Percentiles rank a stretch among this genome's conserved stretches.
phyloP scores from a whole-genome alignment of 2,888 invertebrate species.

The Hanleya hanleyi region DNA sequence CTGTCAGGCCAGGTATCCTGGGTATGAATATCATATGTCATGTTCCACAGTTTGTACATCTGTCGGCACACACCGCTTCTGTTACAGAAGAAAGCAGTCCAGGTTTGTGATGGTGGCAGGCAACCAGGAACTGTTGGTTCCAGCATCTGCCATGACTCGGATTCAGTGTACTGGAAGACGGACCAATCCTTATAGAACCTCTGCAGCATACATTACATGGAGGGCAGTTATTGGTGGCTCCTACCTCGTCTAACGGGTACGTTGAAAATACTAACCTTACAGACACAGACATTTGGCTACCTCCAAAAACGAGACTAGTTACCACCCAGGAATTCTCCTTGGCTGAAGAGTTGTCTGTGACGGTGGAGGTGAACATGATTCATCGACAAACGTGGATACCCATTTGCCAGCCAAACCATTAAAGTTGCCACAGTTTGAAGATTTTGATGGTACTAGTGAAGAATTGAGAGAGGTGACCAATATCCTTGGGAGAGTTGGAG shows the following conservation, averaged over 20 bases:
- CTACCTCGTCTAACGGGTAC: neutral
- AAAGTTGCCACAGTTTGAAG: too few species aligned
- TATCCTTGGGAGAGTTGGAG: neutral
- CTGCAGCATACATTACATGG: neutral
- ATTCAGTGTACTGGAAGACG: neutral
- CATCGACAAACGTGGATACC: neutral
- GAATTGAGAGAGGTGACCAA: too few species aligned
- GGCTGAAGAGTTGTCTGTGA: neutral
- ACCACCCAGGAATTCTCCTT: neutral
- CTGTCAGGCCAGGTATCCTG: too few species aligned
- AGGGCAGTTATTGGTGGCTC: neutral
- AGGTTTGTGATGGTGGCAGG: too few species aligned
- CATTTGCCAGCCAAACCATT: neutral
- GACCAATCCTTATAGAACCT: neutral
- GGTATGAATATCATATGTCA: too few species aligned
- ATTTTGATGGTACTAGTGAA: too few species aligned
- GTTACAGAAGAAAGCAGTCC: too few species aligned
- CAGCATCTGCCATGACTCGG: neutral
- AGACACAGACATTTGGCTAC: slow-evolving; percentile 9
- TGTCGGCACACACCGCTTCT: too few species aligned
- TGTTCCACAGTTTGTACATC: too few species aligned
- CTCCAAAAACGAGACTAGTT: slow-evolving; percentile 7
- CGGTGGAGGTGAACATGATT: neutral
- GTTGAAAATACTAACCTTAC: slow-evolving; percentile 2
- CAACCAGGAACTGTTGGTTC: too few species aligned